Evolutionary conservation across 2,113 vertebrate species (phyloP).

Genomic region (Cheilinus undulatus): DNA sequence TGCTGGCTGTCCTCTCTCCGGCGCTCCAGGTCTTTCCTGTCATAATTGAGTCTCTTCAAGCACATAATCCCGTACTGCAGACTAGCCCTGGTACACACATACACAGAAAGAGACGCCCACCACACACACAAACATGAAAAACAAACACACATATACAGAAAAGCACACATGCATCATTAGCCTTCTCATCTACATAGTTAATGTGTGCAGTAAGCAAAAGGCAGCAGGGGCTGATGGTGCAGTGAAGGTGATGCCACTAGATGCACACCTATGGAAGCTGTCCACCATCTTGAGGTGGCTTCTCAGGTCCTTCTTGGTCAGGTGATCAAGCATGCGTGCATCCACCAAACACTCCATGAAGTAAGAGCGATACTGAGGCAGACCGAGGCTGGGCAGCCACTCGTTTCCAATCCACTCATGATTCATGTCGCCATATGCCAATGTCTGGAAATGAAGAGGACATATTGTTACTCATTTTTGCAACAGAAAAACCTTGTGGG

Average conservation of each 20-base stretch:
- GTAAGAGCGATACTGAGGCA: constrained; percentile 97
- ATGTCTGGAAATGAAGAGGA: constrained; percentile 81
- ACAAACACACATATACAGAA: constrained; percentile 8
- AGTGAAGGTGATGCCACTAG: neutral
- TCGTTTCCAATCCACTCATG: constrained; percentile 99
- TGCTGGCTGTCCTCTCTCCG: constrained; percentile 94
- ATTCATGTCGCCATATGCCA: constrained; percentile 98
- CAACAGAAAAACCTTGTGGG: neutral
- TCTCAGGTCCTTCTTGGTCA: constrained; percentile 97
- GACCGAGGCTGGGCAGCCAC: constrained; percentile 95
- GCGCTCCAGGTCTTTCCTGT: constrained; percentile 95
- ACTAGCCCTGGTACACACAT: constrained; percentile 87
- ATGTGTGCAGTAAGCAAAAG: constrained; percentile 30
- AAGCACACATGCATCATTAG: constrained; percentile 49
- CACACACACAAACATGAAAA: constrained; percentile 20
- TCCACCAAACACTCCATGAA: constrained; percentile 99
- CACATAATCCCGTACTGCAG: constrained; percentile 98
- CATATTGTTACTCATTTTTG: constrained; percentile 3
- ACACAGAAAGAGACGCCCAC: constrained; percentile 4
- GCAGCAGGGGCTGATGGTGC: constrained; percentile 16
- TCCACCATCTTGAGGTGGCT: constrained; percentile 98
- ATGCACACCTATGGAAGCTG: constrained; percentile 94
- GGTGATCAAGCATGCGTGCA: constrained; percentile 96
- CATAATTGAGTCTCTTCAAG: constrained; percentile 97
- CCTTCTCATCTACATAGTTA: constrained; percentile 41